phyloP scores from a whole-genome alignment of 2,888 invertebrate genomes.

The Bellardia pandia region DNA sequence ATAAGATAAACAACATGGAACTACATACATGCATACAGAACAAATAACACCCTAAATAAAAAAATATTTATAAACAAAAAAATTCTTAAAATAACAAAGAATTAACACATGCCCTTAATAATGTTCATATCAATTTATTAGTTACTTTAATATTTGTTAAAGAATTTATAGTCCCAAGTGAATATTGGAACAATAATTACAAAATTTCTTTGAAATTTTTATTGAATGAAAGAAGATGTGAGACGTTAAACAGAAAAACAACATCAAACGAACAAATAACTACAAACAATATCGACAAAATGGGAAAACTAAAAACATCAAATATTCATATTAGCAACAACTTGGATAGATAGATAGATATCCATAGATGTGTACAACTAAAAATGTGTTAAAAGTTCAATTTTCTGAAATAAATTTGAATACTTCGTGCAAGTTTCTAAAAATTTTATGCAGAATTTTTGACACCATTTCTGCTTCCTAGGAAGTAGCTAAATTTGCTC shows the following conservation, averaged over 20 bases:
- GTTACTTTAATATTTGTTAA: constrained; percentile 36
- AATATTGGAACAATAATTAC: background rate
- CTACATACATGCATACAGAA: background rate
- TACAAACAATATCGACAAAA: background rate
- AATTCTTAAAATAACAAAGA: constrained; percentile 42
- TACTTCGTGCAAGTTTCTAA: too few relatives aligned
- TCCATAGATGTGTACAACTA: background rate
- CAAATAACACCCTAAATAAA: background rate
- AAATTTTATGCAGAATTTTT: too few relatives aligned
- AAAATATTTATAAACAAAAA: constrained; percentile 2
- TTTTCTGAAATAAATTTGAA: too few relatives aligned
- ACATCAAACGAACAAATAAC: constrained; percentile 21
- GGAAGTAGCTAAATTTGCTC: too few relatives aligned
- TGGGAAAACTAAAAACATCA: background rate
- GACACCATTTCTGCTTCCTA: too few relatives aligned
- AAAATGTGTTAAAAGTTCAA: too few relatives aligned
- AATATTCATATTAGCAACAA: constrained; percentile 2
- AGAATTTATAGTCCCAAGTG: background rate
- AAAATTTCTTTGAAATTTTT: constrained; percentile 42
- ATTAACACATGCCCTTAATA: constrained; percentile 59
- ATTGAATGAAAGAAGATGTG: background rate
- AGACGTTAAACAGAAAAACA: background rate
- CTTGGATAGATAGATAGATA: background rate
- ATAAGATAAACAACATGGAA: constrained; percentile 56
- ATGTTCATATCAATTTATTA: constrained; percentile 45